phyloP scores from a whole-genome alignment of 2,888 invertebrate genomes.

The Tortricodes alternella region DNA sequence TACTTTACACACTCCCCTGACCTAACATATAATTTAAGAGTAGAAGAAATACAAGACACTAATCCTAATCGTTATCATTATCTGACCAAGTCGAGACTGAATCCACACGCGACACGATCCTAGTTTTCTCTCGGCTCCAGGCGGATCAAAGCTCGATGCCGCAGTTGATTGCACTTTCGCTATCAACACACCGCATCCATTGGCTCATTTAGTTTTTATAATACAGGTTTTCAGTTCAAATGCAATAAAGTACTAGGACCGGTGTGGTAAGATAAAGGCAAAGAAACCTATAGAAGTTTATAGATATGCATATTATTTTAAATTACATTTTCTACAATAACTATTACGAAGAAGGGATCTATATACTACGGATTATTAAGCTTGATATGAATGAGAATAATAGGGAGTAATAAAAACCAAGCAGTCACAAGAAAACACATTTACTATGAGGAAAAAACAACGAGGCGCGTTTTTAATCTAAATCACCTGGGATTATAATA shows the following conservation, averaged over 20 bases:
- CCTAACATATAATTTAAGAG: no score
- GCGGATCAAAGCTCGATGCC: conserved; percentile 36
- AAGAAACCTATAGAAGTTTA: no score
- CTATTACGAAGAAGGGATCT: background rate
- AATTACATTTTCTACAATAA: no score
- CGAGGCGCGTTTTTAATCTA: background rate
- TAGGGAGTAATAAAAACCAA: conserved; percentile 15
- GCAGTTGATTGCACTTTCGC: conserved; percentile 70
- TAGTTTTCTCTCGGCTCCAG: conserved; percentile 29
- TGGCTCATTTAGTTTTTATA: conserved; percentile 14
- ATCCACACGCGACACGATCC: conserved; percentile 16
- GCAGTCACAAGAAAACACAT: conserved; percentile 12
- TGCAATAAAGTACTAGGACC: background rate
- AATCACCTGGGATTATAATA: background rate
- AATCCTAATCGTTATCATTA: background rate
- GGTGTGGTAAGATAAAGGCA: background rate
- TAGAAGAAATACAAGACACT: background rate
- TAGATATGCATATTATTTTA: no score
- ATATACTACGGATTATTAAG: background rate
- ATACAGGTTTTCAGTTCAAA: background rate
- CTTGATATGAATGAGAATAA: conserved; percentile 1
- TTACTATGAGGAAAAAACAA: conserved; percentile 17
- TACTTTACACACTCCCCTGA: no score
- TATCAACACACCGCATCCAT: conserved; percentile 54
- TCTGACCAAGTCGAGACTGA: background rate